A percentile compares a stretch with the other conserved stretches of the same genome.
phyloP scores from a whole-genome alignment of 2,113 vertebrate species.

The Cebidichthys violaceus region DNA sequence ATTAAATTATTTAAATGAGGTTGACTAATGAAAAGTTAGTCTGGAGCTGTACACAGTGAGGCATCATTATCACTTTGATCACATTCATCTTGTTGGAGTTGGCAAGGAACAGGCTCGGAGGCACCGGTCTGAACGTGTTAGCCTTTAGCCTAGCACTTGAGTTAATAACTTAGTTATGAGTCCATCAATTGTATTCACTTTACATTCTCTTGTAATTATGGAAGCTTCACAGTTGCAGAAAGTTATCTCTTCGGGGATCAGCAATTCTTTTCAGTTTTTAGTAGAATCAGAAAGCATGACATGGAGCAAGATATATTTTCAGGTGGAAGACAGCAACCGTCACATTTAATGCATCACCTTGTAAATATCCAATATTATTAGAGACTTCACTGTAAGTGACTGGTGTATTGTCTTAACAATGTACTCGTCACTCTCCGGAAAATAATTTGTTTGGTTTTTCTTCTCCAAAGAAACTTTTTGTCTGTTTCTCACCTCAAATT shows the following conservation, averaged over 20 bases:
- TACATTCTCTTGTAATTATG: background rate
- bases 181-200: background rate
- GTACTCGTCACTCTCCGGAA: background rate
- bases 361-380: constrained; percentile 18
- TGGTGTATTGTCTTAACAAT: constrained; percentile 7
- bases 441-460: background rate
- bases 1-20: too few species aligned
- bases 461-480: background rate
- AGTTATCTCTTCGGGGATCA: background rate
- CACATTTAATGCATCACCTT: constrained; percentile 1
- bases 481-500: constrained; percentile 19
- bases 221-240: background rate
- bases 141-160: too few species aligned
- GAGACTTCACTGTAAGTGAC: background rate
- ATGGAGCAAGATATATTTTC: background rate
- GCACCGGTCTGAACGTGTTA: too few species aligned
- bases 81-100: too few species aligned
- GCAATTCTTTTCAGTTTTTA: background rate
- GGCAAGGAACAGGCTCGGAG: too few species aligned
- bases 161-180: too few species aligned
- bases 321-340: background rate
- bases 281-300: background rate
- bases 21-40: too few species aligned
- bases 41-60: too few species aligned
- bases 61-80: too few species aligned